A percentile compares a stretch with the other conserved stretches of the same genome.
Conservation (phyloP, 2,797 vertebrate genomes). For the Aplochiton taeniatus region DNA sequence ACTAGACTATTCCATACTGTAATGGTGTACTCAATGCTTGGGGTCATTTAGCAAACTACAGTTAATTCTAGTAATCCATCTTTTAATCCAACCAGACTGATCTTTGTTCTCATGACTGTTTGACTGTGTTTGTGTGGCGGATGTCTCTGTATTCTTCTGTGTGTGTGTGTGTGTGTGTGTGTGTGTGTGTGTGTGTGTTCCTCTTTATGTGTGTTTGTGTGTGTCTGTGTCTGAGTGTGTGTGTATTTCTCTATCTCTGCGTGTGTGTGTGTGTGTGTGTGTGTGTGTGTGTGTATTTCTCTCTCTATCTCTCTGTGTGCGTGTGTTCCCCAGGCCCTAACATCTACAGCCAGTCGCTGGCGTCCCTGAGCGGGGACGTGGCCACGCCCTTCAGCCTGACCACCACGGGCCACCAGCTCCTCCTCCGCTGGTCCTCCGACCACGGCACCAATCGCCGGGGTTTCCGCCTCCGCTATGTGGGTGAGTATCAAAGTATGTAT, state of each 20-base stretch:
- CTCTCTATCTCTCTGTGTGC: not conserved
- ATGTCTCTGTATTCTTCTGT: not conserved
- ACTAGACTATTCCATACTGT: no score
- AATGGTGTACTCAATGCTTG: no score
- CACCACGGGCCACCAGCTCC: conserved; percentile 90
- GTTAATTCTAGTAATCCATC: not conserved
- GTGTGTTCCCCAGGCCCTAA: conserved; percentile 82
- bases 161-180: not conserved
- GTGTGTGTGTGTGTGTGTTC: not conserved
- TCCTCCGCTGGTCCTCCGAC: conserved; percentile 96
- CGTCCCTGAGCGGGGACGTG: conserved; percentile 93
- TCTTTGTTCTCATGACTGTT: not conserved
- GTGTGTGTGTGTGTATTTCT: not conserved
- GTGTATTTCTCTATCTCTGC: not conserved
- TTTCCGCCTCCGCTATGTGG: conserved; percentile 96
- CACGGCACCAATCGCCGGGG: conserved; percentile 95
- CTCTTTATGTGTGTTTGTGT: not conserved
- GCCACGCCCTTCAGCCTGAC: conserved; percentile 89
- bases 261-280: not conserved
- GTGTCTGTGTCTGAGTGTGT: not conserved
- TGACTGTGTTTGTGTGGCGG: not conserved
- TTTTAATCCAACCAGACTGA: not conserved
- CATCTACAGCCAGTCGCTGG: conserved; percentile 90
- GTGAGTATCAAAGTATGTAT: conserved; percentile 91
- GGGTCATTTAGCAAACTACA: no score